Conservation (phyloP, 2,888 invertebrate species). For the Sarcophaga subvicina region DNA sequence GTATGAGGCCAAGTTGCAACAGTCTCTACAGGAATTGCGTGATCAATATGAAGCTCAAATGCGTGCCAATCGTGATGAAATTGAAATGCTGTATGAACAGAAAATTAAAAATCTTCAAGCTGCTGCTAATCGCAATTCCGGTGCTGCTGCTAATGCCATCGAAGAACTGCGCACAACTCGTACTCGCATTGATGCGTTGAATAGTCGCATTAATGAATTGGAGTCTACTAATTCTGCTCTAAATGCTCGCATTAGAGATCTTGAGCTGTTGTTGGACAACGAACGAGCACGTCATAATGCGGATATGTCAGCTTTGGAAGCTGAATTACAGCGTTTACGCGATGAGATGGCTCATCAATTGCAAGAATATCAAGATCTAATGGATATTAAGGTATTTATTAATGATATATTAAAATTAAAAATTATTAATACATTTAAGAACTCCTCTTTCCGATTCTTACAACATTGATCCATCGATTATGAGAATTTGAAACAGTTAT, state of each 20-base stretch:
- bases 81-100: slow-evolving; percentile 86
- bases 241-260: slow-evolving; percentile 88
- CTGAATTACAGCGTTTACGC: slow-evolving; percentile 88
- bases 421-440: too few species aligned
- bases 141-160: slow-evolving; percentile 87
- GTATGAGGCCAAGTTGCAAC: slow-evolving; percentile 95
- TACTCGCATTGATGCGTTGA: slow-evolving; percentile 89
- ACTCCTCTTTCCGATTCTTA: too few species aligned
- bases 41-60: slow-evolving; percentile 96
- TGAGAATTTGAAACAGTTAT: too few species aligned
- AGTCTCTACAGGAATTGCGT: slow-evolving; percentile 94
- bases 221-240: slow-evolving; percentile 87
- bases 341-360: slow-evolving; percentile 94
- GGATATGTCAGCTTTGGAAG: slow-evolving; percentile 88
- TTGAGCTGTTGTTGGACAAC: slow-evolving; percentile 91
- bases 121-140: slow-evolving; percentile 87
- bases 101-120: slow-evolving; percentile 90
- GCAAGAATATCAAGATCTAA: slow-evolving; percentile 97
- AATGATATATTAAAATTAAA: background rate
- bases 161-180: slow-evolving; percentile 91
- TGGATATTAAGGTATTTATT: slow-evolving; percentile 93
- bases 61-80: slow-evolving; percentile 93
- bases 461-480: too few species aligned
- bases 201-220: slow-evolving; percentile 88
- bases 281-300: slow-evolving; percentile 91